Evolutionary conservation across 2,113 vertebrate species (phyloP), one percentile per base, ranked within the genome.

Genomic region (Labrus mixtus): DNA sequence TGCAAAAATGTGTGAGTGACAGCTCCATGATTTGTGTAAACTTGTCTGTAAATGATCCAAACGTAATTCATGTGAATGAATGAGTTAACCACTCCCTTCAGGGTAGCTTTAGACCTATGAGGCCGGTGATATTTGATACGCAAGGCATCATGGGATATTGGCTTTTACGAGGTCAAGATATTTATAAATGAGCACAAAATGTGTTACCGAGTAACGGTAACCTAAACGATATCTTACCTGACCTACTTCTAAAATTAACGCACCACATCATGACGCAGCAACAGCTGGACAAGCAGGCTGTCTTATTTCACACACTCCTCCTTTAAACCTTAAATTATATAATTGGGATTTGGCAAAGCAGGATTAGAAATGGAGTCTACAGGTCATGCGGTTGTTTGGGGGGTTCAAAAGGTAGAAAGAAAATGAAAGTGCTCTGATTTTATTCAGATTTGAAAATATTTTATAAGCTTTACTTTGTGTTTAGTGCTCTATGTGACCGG

Each of bases 201-300:
- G 15, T 22, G 56, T 75, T 78, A 46, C 43, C 16, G n/a, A 46
- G 46, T 81, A 39, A 58, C 7, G 54, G 54, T 65, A 59, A 68
- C 68, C 6, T 3, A 68, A 41, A 39, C 13, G 36, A 53, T 23
- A 50, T 29, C 55, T 37, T 51, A 65, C 10, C 17, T 65, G 72
- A 82, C 76, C 84, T 61, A 68, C 45, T 76, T 76, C 76, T 66
- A 58, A 54, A 79, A 79, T 70, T 51, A 76, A 61, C 22, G 11
- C 25, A 25, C 25, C 25, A 25, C 37, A 25, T 11, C 46, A 65
- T 71, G 29, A 22, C 50, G 43, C 70, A 6, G 11, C 60, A 20
- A 55, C 70, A 50, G 73, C 53, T 29, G 29, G 8, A 25, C 41
- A 33, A 10, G 54, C 25, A 25, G 11, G 48, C 55, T 5, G 46